Evolutionary conservation across 2,888 invertebrate species (phyloP).

Genomic region (Cheilosia scutellata): DNA sequence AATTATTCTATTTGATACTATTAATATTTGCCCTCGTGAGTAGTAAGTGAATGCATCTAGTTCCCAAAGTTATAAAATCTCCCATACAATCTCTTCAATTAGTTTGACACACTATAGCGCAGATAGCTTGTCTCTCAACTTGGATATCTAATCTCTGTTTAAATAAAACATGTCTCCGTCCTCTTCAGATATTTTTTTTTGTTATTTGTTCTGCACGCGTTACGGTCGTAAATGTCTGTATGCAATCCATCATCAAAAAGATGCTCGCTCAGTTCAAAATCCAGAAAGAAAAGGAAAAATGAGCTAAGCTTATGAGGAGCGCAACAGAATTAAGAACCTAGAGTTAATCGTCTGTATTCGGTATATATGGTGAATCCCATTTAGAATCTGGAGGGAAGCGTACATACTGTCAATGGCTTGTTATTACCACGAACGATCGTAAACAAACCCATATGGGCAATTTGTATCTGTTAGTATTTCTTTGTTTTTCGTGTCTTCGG

Average conservation of each 20-base stretch:
- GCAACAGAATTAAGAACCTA: slow-evolving; percentile 10
- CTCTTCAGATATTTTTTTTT: background rate
- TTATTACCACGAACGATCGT: slow-evolving; percentile 35
- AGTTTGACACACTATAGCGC: slow-evolving; percentile 35
- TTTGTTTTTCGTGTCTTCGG: slow-evolving; percentile 29
- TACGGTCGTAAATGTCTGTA: slow-evolving; percentile 41
- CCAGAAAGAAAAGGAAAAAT: slow-evolving; percentile 5
- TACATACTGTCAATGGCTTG: slow-evolving; percentile 36
- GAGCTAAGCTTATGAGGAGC: slow-evolving; percentile 12
- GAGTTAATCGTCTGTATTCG: slow-evolving; percentile 38
- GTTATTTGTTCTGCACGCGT: slow-evolving; percentile 50
- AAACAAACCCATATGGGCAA: slow-evolving; percentile 49
- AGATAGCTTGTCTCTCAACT: slow-evolving; percentile 38
- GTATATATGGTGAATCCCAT: slow-evolving; percentile 22
- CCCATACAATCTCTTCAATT: slow-evolving; percentile 18
- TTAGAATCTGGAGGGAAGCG: slow-evolving; percentile 33
- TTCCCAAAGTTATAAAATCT: slow-evolving; percentile 19
- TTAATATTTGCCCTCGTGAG: slow-evolving; percentile 19
- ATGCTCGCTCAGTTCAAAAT: slow-evolving; percentile 31
- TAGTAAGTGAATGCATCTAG: slow-evolving; percentile 33
- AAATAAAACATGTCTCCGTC: slow-evolving; percentile 54
- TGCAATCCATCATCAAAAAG: slow-evolving; percentile 59
- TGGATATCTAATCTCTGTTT: slow-evolving; percentile 57
- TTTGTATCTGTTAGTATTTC: slow-evolving; percentile 53
- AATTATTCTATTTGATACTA: slow-evolving; percentile 37